phyloP scores from a whole-genome alignment of 2,113 vertebrate genomes.

The Morone saxatilis region DNA sequence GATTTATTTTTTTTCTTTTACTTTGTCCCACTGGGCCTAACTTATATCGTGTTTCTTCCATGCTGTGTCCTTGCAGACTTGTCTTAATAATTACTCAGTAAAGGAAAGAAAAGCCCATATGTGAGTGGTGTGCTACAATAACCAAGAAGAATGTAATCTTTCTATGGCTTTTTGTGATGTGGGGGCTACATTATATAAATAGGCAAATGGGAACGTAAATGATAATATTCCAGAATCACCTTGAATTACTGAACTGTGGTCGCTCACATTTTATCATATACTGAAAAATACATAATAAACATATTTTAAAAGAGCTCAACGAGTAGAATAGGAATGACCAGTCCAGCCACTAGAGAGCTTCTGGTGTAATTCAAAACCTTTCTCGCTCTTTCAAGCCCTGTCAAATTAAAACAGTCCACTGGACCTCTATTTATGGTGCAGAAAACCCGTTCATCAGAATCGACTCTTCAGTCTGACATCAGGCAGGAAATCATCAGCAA shows the following conservation, averaged over 20 bases:
- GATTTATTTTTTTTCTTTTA: conserved; percentile 1
- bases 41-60: not conserved
- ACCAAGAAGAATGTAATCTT: not conserved
- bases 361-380: not conserved
- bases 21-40: not conserved
- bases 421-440: not conserved
- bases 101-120: not conserved
- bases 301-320: conserved; percentile 3
- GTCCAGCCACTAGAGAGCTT: not conserved
- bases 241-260: conserved; percentile 15
- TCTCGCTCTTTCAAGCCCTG: not conserved
- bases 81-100: not conserved
- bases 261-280: conserved; percentile 10
- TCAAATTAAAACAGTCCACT: conserved; percentile 23
- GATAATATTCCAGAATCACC: conserved; percentile 21
- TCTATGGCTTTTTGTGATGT: not conserved
- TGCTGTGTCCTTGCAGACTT: not conserved
- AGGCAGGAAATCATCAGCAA: not conserved
- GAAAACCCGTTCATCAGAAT: not conserved
- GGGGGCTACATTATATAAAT: not conserved
- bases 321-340: not conserved
- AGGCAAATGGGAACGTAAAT: not conserved
- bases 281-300: conserved; percentile 19
- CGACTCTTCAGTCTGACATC: not conserved
- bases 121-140: not conserved